phyloP scores from a whole-genome alignment of 2,888 invertebrate genomes.

The Nephrotoma guestfalica region DNA sequence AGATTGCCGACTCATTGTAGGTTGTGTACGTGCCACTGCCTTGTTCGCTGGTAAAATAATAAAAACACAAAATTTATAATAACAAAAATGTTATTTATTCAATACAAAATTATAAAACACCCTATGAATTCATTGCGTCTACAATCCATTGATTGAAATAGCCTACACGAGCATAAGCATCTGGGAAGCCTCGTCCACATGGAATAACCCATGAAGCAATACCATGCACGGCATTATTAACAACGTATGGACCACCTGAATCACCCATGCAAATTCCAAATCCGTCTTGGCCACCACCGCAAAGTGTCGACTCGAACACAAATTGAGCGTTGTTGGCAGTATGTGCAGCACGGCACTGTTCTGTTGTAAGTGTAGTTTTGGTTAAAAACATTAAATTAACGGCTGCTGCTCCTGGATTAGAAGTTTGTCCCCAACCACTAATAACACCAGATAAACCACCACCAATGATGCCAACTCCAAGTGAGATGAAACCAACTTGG shows the following conservation, averaged over 20 bases:
- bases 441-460: not conserved
- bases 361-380: constrained; percentile 6
- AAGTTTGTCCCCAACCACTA: constrained; percentile 11
- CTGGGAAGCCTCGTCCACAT: constrained; percentile 27
- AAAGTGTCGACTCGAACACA: not conserved
- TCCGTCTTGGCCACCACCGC: not conserved
- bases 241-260: constrained; percentile 28
- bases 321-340: constrained; percentile 27
- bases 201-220: constrained; percentile 29
- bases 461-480: not conserved
- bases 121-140: not conserved
- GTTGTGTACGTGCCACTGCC: too few species aligned
- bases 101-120: not conserved
- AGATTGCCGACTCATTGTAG: too few species aligned
- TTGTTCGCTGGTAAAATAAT: too few species aligned
- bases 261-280: constrained; percentile 27
- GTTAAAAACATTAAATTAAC: constrained; percentile 2
- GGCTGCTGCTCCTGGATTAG: constrained; percentile 6
- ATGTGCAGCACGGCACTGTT: constrained; percentile 6
- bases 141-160: constrained; percentile 24
- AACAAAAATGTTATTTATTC: too few species aligned
- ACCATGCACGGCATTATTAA: constrained; percentile 25
- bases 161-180: constrained; percentile 29
- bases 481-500: not conserved
- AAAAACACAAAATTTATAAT: too few species aligned